phyloP scores from a whole-genome alignment of 1,140 invertebrate genomes.

The Drosophila triauraria region DNA sequence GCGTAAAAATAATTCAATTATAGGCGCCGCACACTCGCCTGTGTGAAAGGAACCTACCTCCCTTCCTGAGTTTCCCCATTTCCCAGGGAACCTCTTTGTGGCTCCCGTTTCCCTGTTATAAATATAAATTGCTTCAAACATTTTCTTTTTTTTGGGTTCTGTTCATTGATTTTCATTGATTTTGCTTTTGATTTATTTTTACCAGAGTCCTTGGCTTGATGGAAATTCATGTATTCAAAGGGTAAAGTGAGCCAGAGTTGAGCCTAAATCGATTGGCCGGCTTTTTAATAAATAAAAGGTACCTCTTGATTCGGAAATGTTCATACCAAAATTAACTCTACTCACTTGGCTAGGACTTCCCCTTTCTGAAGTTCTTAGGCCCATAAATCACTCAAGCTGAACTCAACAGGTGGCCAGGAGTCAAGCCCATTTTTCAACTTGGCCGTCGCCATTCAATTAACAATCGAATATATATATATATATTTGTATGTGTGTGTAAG shows the following conservation, averaged over 20 bases:
- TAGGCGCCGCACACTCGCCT: too few relatives aligned
- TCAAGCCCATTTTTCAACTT: conserved; percentile 70
- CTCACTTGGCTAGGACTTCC: neutral
- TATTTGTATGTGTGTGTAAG: conserved; percentile 9
- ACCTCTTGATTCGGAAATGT: neutral
- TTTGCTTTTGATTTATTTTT: conserved; percentile 68
- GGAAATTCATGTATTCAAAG: conserved; percentile 14
- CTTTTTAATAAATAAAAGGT: neutral
- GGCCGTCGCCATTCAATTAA: conserved; percentile 72
- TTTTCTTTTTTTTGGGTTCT: conserved; percentile 34
- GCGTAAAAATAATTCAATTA: conserved; percentile 79
- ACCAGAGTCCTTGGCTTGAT: conserved; percentile 20
- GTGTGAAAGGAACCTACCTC: conserved; percentile 1
- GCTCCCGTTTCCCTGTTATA: conserved; percentile 27
- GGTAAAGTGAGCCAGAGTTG: conserved; percentile 4
- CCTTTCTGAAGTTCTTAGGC: neutral
- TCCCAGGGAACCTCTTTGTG: conserved; percentile 28
- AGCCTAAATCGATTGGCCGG: conserved; percentile 52
- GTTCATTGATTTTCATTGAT: conserved; percentile 79
- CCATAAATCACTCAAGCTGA: conserved; percentile 66
- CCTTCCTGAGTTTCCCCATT: neutral
- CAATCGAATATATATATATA: conserved; percentile 65
- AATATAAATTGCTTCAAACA: conserved; percentile 46
- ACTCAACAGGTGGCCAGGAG: conserved; percentile 67
- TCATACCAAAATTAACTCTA: conserved; percentile 4